Conservation (phyloP, 2,113 vertebrate species). For the Gorsachius goisagi region DNA sequence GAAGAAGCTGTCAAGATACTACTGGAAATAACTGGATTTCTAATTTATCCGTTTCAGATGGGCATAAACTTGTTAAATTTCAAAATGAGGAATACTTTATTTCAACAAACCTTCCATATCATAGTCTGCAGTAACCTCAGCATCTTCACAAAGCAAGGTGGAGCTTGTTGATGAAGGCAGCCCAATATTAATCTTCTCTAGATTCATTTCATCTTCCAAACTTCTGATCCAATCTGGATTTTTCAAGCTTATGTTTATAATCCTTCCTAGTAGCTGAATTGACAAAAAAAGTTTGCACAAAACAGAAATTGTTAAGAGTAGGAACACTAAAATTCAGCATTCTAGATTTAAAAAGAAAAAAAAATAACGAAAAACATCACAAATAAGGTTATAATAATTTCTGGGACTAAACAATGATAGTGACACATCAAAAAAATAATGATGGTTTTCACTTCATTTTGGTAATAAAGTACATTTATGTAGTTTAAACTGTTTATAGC, state of each 20-base stretch:
- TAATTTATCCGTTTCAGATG: not conserved
- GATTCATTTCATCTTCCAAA: constrained; percentile 94
- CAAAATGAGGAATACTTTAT: not conserved
- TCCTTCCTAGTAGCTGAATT: constrained; percentile 84
- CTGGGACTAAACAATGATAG: not conserved
- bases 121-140: constrained; percentile 89
- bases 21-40: not conserved
- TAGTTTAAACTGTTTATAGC: not conserved
- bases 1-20: not conserved
- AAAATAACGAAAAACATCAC: not conserved
- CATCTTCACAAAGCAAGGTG: constrained; percentile 93
- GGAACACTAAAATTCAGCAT: not conserved
- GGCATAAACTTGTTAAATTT: too few species aligned
- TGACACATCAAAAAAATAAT: not conserved
- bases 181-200: constrained; percentile 87
- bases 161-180: constrained; percentile 92
- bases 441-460: not conserved
- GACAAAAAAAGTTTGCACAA: not conserved
- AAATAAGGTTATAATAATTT: not conserved
- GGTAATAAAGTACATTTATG: not conserved
- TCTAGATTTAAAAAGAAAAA: not conserved
- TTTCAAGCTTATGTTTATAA: constrained; percentile 88
- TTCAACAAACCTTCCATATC: constrained; percentile 92
- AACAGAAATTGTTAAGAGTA: not conserved
- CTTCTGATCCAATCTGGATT: constrained; percentile 93